Evolutionary conservation across 2,888 invertebrate genomes (phyloP), one percentile per base, ranked within the genome.

Genomic region (Parascotia fuliginaria): DNA sequence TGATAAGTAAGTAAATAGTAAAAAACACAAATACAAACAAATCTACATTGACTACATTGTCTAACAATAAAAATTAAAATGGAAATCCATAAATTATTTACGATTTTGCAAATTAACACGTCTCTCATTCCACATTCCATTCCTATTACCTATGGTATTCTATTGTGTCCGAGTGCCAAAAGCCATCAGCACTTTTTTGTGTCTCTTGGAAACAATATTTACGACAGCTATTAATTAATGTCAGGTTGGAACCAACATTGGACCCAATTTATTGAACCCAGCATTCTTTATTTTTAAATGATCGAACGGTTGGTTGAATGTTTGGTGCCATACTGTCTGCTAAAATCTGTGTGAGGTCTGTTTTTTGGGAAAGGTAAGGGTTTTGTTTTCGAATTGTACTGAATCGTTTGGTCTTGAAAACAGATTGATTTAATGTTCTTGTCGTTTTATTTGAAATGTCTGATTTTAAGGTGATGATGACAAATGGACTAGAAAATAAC

Each of bases 301-400:
- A 41, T 56, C 56, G 54, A 56, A 56, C 52, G 40, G 52, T 40
- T 45, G 55, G 59, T 59, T 52, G 55, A 50, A 50, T 43, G 55
- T 64, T 60, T 59, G 77, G 77, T 70, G 73, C 77, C 81, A 70
- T 51, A 67, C 81, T 59, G 81, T 81, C 81, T 81, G 68, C 29
- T n/a, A 46, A 53, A 13, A 57, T 33, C 53, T 60, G 67, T 56
- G 73, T 73, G 73, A 55, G 72, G 70, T 73, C 72, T 47, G 41
- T 24, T 51, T 52, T 50, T 52, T 61, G 49, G 42, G 39, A 13
- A 9, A 12, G 9, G 12, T 11, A 24, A 4, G 27, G 24, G 9
- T 42, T 34, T 55, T 47, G 14, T 41, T 42, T 62, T 55, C 48
- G 11, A n/a, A 28, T 39, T 16, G 27, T 14, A 34, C 27, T 14